Base-by-base conservation (phyloP, 2,888 invertebrate genomes). In the Chymomyza amoena region DNA sequence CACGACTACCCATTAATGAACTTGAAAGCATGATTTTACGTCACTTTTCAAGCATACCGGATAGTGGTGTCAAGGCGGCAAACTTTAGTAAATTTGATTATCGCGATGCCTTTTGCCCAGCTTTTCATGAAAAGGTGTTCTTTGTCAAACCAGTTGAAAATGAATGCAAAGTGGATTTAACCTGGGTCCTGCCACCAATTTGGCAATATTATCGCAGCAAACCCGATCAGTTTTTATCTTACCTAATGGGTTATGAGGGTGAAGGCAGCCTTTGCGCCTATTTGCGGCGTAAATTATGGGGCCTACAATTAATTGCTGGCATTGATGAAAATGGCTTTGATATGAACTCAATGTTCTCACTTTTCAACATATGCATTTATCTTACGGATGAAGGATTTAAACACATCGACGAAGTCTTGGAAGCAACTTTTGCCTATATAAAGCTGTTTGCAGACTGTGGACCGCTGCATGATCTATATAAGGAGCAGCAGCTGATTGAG, bases 171-270 rank as follows among this genome's bases (percentile, higher is more conserved):
- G 94, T 96, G 72, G 92, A 91, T 78, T 67, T 92, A 9, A 91
- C 91, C 0, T 92, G 92, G 91, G 88, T 90, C 20, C 76, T 92
- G 62, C 92, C 91, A 32, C 73, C 89, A 4, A 79, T 91, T 64
- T 75, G 79, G 5, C 56, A 89, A 72, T 83, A 87, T 54, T 92
- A 91, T 77, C 90, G 87, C 75, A 88, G 87, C 67, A 92, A 92
- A 62, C 92, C 93, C 32, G 92, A 94, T 71, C 92, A 95, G 72
- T 97, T 97, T 87, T 91, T 98, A 5, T 94, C 95, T 0, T 95
- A 94, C 91, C 90, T 98, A n/a, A 91, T 98, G 5, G 97, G 96
- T 0, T 96, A 97, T 90, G 97, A 98, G 91, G 97, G 97, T 1
- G 94, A 94, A 84, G 97, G 96, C 68, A 96, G 96, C 78, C 92